These are phyloP conservation scores for Drosophila nr. fundita DNA, from an alignment of 2,888 invertebrate genomes.

Conservation along the genomic window DNA sequence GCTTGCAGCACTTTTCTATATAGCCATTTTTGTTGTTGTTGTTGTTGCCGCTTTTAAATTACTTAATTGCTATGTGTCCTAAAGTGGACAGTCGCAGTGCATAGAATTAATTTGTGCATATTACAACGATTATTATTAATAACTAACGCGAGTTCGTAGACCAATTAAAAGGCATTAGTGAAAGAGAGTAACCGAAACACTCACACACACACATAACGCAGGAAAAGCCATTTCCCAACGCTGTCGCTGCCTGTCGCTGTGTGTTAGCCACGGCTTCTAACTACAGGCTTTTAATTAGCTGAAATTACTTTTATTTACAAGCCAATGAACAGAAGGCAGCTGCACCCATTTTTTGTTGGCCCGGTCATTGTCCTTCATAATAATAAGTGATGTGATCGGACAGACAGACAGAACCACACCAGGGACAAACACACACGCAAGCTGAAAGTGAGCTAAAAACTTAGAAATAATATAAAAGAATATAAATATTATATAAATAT, in stretches of 20 bases:
- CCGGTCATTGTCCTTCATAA: conserved; percentile 3
- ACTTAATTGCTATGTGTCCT: conserved; percentile 63
- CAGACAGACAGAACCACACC: neutral
- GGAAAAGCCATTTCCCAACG: conserved; percentile 4
- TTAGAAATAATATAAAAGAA: neutral
- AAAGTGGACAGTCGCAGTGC: conserved; percentile 19
- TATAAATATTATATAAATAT: neutral
- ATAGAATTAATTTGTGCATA: conserved; percentile 57
- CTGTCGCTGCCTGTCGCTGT: conserved; percentile 22
- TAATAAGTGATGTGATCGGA: conserved; percentile 1
- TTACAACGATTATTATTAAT: conserved; percentile 69
- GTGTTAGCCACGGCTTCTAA: conserved; percentile 32
- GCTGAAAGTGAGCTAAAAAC: neutral
- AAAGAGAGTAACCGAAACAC: conserved; percentile 26
- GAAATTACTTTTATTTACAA: conserved; percentile 74
- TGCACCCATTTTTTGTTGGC: conserved; percentile 30
- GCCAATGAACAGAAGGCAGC: conserved; percentile 49
- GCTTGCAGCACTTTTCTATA: conserved; percentile 38
- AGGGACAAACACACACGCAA: conserved; percentile 8
- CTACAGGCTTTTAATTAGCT: conserved; percentile 72
- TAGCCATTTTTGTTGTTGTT: conserved; percentile 24
- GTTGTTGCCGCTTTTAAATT: conserved; percentile 39
- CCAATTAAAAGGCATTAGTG: conserved; percentile 72
- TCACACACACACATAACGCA: neutral
- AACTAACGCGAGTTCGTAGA: conserved; percentile 45